Evolutionary conservation across 30 jellyfish, hydroid and myxozoan species (phyloP), one percentile per base, ranked within the genome.

Genomic region (Mastigias papua): DNA sequence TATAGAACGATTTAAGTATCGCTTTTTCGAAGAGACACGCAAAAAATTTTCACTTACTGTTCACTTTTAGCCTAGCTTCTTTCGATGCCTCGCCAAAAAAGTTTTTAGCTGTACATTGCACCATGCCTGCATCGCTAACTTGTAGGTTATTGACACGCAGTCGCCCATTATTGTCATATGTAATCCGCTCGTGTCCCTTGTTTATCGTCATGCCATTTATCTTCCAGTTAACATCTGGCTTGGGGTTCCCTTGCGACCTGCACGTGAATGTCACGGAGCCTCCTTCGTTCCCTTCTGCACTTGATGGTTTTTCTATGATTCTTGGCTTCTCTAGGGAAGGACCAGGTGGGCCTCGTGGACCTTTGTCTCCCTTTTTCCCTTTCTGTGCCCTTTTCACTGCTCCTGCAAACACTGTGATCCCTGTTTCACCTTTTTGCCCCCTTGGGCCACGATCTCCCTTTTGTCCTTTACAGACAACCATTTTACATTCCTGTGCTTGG

Each of bases 331-430:
- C 84, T 10, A 81, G 62, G 42, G 91, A 81, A 21, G 76, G 76
- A 11, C 91, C 91, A 35, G 91, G 84, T 25, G 91, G 91, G 5
- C 91, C 91, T 21, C 91, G 22, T 69, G 91, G 84, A 21, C 91
- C 91, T 20, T 23, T 48, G 32, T 81, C 91, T 11, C 91, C 91
- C 28, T 81, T 81, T 32, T 49, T 69, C 26, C 91, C 91, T n/a
- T 49, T 67, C 32, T 27, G 33, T 17, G 69, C 82, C 29, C 0
- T 35, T 54, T 48, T 29, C 10, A 16, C 73, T 30, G 65, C 58
- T 6, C 82, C 84, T 11, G 67, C 34, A n/a, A 28, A 32, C 31
- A 33, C 77, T 2, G 30, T 33, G 46, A 34, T 29, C 20, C 91
- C 91, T n/a, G 51, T 42, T 6, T 66, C 78, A 10, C 91, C 91